A percentile compares a stretch with the other conserved stretches of the same genome.
Evolutionary conservation across 2,888 invertebrate species (phyloP).

Genomic region (Aporophyla nigra): DNA sequence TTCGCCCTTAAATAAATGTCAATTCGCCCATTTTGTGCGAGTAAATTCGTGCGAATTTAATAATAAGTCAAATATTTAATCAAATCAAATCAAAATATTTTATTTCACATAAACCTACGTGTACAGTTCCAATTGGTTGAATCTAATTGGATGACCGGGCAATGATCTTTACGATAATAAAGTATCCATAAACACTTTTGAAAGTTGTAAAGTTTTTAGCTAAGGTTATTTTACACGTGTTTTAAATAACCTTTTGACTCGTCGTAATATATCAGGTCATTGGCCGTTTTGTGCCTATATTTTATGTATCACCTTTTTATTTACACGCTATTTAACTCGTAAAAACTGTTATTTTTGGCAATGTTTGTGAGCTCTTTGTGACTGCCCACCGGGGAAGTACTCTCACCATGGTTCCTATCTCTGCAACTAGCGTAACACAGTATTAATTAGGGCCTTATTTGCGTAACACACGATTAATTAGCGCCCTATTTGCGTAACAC

Average conservation of each 20-base stretch:
- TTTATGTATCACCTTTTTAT: constrained; percentile 10
- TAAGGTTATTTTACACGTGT: constrained; percentile 1
- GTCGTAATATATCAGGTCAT: neutral
- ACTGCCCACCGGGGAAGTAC: neutral
- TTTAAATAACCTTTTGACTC: constrained; percentile 27
- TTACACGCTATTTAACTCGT: constrained; percentile 16
- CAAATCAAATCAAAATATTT: neutral
- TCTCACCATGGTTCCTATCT: too few relatives aligned
- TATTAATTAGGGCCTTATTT: too few relatives aligned
- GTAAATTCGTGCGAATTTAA: too few relatives aligned
- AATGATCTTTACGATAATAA: neutral
- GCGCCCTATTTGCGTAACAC: too few relatives aligned
- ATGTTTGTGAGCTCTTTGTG: neutral
- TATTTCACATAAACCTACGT: too few relatives aligned
- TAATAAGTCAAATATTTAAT: too few relatives aligned
- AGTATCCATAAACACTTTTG: neutral
- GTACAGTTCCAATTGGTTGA: too few relatives aligned
- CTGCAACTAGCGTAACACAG: too few relatives aligned
- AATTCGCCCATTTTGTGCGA: too few relatives aligned
- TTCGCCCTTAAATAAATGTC: too few relatives aligned
- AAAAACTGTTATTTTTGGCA: constrained; percentile 4
- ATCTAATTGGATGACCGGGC: neutral
- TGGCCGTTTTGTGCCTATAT: constrained; percentile 7
- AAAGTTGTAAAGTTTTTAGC: neutral
- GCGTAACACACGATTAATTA: too few relatives aligned